phyloP scores from a whole-genome alignment of 2,797 vertebrate species.

The Valencia hispanica region DNA sequence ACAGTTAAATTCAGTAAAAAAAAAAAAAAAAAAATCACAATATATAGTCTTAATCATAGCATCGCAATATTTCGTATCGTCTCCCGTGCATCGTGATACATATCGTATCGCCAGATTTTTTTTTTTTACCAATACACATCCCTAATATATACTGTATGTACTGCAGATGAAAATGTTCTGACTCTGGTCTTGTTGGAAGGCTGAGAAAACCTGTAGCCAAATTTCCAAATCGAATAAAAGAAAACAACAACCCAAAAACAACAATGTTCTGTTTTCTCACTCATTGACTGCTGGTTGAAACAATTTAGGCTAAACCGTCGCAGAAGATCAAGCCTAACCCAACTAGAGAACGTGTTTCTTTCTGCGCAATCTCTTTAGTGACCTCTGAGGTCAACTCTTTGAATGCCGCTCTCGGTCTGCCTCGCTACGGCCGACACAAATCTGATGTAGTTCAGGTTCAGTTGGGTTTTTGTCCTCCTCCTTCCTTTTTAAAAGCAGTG shows the following conservation, averaged over 20 bases:
- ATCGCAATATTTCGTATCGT: no score
- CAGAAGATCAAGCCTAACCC: background rate
- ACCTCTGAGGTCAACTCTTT: constrained; percentile 9
- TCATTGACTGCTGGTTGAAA: background rate
- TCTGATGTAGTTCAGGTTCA: constrained; percentile 14
- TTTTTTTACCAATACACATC: no score
- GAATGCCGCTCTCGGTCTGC: background rate
- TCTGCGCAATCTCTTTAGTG: background rate
- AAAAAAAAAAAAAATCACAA: no score
- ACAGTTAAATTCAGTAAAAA: no score
- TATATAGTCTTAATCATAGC: no score
- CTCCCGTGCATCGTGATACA: no score
- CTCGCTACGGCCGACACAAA: background rate
- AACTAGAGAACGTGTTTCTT: background rate
- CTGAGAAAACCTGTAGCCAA: background rate
- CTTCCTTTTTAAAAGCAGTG: no score
- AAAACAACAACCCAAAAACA: no score
- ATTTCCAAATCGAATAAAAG: background rate
- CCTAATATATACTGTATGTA: no score
- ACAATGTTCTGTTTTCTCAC: background rate
- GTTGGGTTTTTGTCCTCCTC: no score
- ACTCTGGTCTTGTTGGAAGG: background rate
- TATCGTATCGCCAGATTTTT: no score
- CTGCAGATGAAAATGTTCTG: no score
- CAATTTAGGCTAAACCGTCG: background rate